Conservation (phyloP, 2,888 invertebrate species). For the Andrena praecox region DNA sequence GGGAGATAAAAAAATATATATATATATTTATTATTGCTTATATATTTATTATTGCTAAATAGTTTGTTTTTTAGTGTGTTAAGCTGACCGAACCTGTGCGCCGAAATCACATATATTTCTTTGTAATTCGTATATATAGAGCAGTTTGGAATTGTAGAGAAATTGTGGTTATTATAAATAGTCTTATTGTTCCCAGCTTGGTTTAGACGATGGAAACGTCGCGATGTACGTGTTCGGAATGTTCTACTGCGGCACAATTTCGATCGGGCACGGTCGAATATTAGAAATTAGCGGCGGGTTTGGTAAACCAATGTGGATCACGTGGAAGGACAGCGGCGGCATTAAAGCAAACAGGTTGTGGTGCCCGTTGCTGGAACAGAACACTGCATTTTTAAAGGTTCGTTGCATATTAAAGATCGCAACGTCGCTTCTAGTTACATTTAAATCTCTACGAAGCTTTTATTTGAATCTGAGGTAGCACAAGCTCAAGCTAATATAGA, state of each 20-base stretch:
- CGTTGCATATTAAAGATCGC: constrained; percentile 17
- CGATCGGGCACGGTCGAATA: constrained; percentile 76
- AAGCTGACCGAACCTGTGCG: too few relatives aligned
- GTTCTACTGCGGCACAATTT: constrained; percentile 91
- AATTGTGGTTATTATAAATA: not conserved
- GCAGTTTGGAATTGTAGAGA: not conserved
- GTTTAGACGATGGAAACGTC: constrained; percentile 89
- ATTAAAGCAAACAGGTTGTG: constrained; percentile 78
- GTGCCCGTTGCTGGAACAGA: constrained; percentile 79
- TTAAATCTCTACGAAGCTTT: constrained; percentile 13
- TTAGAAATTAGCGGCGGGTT: constrained; percentile 81
- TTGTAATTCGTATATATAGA: not conserved
- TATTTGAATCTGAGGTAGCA: constrained; percentile 75
- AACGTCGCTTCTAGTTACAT: not conserved
- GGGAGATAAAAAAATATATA: too few relatives aligned
- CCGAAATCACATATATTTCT: constrained; percentile 21
- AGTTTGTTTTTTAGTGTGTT: too few relatives aligned
- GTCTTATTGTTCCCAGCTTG: constrained; percentile 86
- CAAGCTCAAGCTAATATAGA: constrained; percentile 82
- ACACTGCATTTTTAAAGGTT: constrained; percentile 81
- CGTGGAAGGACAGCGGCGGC: constrained; percentile 73
- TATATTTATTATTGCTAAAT: too few relatives aligned
- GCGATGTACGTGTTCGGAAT: constrained; percentile 93
- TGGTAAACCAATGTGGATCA: constrained; percentile 80
- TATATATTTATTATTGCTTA: too few relatives aligned